phyloP scores from a whole-genome alignment of 1,140 invertebrate genomes.

The Papilio aristodemus region DNA sequence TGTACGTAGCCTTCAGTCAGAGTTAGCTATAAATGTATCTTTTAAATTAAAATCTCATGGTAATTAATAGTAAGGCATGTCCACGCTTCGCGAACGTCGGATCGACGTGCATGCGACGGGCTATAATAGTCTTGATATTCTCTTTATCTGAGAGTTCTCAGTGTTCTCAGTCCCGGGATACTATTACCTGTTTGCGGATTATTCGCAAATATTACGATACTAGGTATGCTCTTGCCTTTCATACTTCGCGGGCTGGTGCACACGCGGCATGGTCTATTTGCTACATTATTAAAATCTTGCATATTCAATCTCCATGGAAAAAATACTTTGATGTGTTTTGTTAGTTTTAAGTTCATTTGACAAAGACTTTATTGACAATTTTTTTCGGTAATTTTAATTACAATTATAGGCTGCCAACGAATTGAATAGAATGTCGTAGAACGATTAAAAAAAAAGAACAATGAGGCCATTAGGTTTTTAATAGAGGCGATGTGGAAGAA shows the following conservation, averaged over 20 bases:
- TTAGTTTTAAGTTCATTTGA: not conserved
- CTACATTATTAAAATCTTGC: not conserved
- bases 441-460: too few species aligned
- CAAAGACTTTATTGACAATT: too few species aligned
- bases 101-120: constrained; percentile 65
- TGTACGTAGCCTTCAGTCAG: too few species aligned
- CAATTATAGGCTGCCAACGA: too few species aligned
- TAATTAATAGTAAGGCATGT: constrained; percentile 34
- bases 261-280: constrained; percentile 28
- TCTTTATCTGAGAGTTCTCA: constrained; percentile 69
- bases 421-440: too few species aligned
- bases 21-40: too few species aligned
- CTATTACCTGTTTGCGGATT: constrained; percentile 75
- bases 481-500: too few species aligned
- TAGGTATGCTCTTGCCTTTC: constrained; percentile 41
- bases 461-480: too few species aligned
- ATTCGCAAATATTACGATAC: constrained; percentile 63
- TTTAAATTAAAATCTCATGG: too few species aligned
- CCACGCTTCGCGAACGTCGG: constrained; percentile 43
- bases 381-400: too few species aligned
- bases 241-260: constrained; percentile 39
- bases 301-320: not conserved
- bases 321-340: not conserved
- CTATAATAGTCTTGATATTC: constrained; percentile 76
- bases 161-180: constrained; percentile 56